Evolutionary conservation across 2,113 vertebrate species (phyloP), one percentile per base, ranked within the genome.

Genomic region (Platichthys flesus): DNA sequence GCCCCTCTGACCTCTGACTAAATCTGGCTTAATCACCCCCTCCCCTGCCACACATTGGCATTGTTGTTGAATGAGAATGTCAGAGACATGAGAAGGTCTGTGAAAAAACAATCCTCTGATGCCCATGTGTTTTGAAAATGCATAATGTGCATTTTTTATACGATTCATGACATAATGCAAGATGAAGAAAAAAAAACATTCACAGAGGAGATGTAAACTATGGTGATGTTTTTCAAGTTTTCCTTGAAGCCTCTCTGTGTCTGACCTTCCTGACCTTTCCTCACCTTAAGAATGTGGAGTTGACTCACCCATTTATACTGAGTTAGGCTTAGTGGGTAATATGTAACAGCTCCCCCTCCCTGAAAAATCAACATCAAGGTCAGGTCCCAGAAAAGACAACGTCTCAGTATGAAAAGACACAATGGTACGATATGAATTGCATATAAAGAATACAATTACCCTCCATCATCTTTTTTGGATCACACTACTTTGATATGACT

Each of bases 191-290:
- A 31, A 31, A 1, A 31, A 7, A 31, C 6, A 31, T 7, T 7
- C 31, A 31, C 6, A 31, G 31, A 31, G 6, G 6, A 31, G 31
- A 31, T 31, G 31, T 6, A 31, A 31, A 31, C 31, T 24, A 28
- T 0, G 5, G 1, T 31, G 31, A 31, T 31, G 31, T 1, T n/a
- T 74, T 24, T 74, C 21, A 28, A 16, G 18, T 61, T 62, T 71
- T 31, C 20, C 6, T 59, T 4, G 49, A 57, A 23, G 6, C 21
- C 6, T 40, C 9, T 59, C 21, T 31, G 67, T 47, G 56, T 59
- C 67, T 75, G 86, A 74, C 69, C 83, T 82, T 15, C 72, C 58
- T 84, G 84, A 85, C 71, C 88, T 83, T 52, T 68, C 68, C 16
- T 12, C 62, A 79, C 55, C 71, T 76, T 83, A 69, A 86, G 76